Conservation (phyloP, 1,140 invertebrate species). For the Sycophaga agraensis region DNA sequence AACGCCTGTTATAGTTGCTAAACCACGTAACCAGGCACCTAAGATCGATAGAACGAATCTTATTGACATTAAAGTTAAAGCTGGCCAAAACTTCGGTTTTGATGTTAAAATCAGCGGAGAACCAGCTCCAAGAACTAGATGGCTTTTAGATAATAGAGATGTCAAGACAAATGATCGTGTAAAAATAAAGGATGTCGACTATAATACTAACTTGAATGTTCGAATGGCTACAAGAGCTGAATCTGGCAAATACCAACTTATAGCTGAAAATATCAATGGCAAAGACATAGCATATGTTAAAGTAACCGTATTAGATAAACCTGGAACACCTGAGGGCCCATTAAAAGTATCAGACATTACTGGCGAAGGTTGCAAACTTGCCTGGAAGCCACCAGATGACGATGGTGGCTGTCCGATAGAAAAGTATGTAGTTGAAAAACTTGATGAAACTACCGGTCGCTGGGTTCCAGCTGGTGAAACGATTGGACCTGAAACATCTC, state of each 20-base stretch:
- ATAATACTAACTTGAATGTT: conserved; percentile 86
- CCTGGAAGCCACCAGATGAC: conserved; percentile 88
- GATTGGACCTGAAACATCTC: conserved; percentile 71
- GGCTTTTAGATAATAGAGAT: conserved; percentile 76
- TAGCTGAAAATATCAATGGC: conserved; percentile 91
- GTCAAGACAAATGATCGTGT: conserved; percentile 69
- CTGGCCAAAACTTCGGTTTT: conserved; percentile 82
- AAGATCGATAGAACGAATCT: conserved; percentile 87
- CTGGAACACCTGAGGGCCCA: conserved; percentile 87
- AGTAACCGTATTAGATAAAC: conserved; percentile 89
- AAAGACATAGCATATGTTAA: conserved; percentile 88
- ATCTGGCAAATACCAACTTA: conserved; percentile 88
- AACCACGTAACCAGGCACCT: conserved; percentile 82
- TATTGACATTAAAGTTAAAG: conserved; percentile 82
- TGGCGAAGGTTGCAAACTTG: conserved; percentile 80
- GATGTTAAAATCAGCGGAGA: conserved; percentile 85
- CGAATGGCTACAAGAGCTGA: conserved; percentile 84
- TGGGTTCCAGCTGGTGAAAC: conserved; percentile 94
- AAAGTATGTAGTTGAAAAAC: conserved; percentile 90
- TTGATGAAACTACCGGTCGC: conserved; percentile 87
- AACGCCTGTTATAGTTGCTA: conserved; percentile 85
- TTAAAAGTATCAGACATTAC: conserved; percentile 84
- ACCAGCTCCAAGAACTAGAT: conserved; percentile 86
- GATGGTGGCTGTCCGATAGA: conserved; percentile 89
- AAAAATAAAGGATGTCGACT: conserved; percentile 81